These are phyloP conservation scores for Aphidius colemani DNA, from an alignment of 2,888 invertebrate species.

Conservation along the genomic window DNA sequence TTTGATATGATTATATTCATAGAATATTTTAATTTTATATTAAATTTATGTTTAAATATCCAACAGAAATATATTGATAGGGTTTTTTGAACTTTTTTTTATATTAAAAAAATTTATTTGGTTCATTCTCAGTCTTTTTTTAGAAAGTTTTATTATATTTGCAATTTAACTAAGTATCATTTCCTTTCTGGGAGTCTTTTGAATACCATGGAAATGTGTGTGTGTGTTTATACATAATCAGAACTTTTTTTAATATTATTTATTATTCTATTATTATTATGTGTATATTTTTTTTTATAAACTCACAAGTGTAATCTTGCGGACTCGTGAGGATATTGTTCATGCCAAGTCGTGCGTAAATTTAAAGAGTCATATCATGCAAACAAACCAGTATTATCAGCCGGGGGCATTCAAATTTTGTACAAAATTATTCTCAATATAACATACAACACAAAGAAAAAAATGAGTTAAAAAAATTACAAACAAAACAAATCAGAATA, in stretches of 20 bases:
- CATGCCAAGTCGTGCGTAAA: conserved; percentile 30
- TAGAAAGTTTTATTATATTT: conserved; percentile 15
- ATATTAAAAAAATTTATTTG: no score
- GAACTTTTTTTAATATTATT: no score
- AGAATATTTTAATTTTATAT: no score
- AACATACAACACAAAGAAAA: not conserved
- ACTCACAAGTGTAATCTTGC: no score
- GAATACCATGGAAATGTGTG: no score
- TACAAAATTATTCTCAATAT: conserved; percentile 8
- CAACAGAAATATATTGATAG: no score
- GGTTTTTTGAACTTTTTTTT: not conserved
- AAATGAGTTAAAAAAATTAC: not conserved
- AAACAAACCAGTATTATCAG: no score
- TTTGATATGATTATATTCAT: no score
- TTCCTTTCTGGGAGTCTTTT: no score
- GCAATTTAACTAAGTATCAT: no score
- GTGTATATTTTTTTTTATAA: conserved; percentile 5
- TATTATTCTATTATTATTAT: conserved; percentile 10
- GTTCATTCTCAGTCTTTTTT: conserved; percentile 2
- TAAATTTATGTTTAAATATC: no score
- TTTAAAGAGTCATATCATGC: conserved; percentile 15
- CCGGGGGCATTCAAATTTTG: conserved; percentile 21
- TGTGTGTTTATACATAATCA: no score
- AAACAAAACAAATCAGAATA: conserved; percentile 8
- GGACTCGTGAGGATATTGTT: conserved; percentile 29